Evolutionary conservation across 2,888 invertebrate species (phyloP), one percentile per base, ranked within the genome.

Genomic region (Brenthis hecate): DNA sequence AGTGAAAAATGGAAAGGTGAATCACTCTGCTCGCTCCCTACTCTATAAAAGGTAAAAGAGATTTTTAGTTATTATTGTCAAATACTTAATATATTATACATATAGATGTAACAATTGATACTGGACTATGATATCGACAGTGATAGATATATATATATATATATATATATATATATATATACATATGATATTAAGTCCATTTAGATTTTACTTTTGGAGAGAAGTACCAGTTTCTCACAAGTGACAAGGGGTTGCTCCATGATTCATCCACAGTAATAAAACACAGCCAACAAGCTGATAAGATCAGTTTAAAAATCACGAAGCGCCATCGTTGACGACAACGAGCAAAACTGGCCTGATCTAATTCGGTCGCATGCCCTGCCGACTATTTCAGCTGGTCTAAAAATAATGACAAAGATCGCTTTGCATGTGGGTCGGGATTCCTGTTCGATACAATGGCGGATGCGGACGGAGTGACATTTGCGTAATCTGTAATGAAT

Each of bases 371-470:
- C 82, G 74, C 79, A 72, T 72, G 84, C 83, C 87, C 87, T 85
- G 89, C 83, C 84, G 85, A 83, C 83, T 88, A 89, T 89, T 90
- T 89, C 86, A 86, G 88, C 88, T 84, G 74, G 5, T 65, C 86
- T 89, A 89, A 80, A 78, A 78, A 81, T 88, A 88, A 60, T 72
- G 78, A 80, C 82, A 86, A 86, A 85, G 84, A 85, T 78, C 75
- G 77, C 72, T 74, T 70, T 72, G 75, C 80, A 88, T 88, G 86
- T 88, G 88, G 89, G 88, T 89, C 88, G 88, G 78, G 79, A 85
- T 85, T 83, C 85, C 82, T 81, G 81, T 68, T 65, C 72, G 71
- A 73, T 74, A 74, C 75, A 76, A 74, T 76, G 70, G 76, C 75
- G 76, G 77, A 76, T 76, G 71, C 69, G 61, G 55, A 51, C 60